Base-by-base conservation (phyloP, 2,113 vertebrate genomes). In the Dasyornis broadbenti region DNA sequence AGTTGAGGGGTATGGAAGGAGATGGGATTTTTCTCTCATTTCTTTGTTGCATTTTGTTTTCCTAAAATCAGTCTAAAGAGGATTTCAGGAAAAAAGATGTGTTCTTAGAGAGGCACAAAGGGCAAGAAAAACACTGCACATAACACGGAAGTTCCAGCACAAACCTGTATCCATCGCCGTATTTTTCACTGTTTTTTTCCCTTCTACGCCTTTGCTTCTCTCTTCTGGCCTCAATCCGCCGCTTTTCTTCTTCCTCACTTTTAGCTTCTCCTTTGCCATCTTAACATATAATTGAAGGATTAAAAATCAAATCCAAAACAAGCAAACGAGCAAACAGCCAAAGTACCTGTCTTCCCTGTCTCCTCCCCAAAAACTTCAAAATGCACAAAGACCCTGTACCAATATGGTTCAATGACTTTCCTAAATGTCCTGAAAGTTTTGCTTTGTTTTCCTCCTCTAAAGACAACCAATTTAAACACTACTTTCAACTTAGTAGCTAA, bases 121-220 rank as follows among this genome's bases (percentile, higher is more conserved):
- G 6, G 21, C 13, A 45, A 71, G 24, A 52, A 68, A 70, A 70
- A 30, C 22, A 65, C 22, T 18, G 6, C 10, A 66, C 15, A 40
- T 2, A 44, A 59, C 22, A 82, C 15, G 65, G 26, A 54, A 91
- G 35, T 90, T 79, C 22, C 4, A 94, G 35, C 33, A 98, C 98
- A 92, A 94, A 99, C 98, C 98, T 98, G 98, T 99, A 98, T 93
- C 98, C 98, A 92, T 98, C 98, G 61, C 98, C 98, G 0, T 99
- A 99, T 90, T 98, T 99, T 93, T 99, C 98, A 93, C 98, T 98
- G 94, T 98, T 99, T 89, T 99, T 99, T 73, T 99, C 98, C 85
- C 98, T 97, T 93, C 98, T 98, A 33, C 98, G 98, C 56, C 98
- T 98, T 70, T 98, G 98, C 63, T 98, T 98, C 81, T 98, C 98